These are phyloP conservation scores for Dinoponera quadriceps DNA, from an alignment of 1,140 invertebrate genomes.

Conservation along the genomic window DNA sequence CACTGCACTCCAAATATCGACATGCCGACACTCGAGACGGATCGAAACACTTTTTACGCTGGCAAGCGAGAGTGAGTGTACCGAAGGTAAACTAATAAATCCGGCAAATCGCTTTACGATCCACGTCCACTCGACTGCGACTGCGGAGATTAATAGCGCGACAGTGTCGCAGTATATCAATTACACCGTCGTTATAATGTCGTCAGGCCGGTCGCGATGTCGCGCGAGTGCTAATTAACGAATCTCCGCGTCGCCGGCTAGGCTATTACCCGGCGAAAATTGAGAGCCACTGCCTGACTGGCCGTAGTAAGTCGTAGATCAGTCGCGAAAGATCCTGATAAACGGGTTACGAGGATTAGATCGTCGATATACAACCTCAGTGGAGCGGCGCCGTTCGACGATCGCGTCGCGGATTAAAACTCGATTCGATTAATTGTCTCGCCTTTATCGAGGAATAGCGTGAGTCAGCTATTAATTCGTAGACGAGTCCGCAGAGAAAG, in stretches of 20 bases:
- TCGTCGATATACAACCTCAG: conserved; percentile 9
- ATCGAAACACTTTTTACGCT: conserved; percentile 45
- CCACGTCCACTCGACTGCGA: conserved; percentile 39
- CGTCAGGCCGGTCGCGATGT: conserved; percentile 54
- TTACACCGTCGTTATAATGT: conserved; percentile 64
- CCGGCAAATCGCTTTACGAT: conserved; percentile 62
- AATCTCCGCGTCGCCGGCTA: conserved; percentile 12
- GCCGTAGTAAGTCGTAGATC: conserved; percentile 10
- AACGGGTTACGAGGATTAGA: conserved; percentile 21
- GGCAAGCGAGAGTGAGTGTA: neutral
- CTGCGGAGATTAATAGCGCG: conserved; percentile 38
- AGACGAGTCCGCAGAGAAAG: neutral
- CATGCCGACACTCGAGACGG: conserved; percentile 50
- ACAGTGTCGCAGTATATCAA: conserved; percentile 58
- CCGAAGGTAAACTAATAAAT: conserved; percentile 64
- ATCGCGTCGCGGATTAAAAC: conserved; percentile 28
- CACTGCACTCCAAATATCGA: conserved; percentile 51
- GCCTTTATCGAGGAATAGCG: neutral
- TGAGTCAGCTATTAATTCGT: neutral
- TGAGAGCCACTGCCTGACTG: conserved; percentile 43
- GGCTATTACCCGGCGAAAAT: neutral
- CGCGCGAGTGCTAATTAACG: conserved; percentile 63
- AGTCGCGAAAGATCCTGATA: conserved; percentile 11
- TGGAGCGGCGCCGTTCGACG: neutral
- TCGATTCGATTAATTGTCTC: conserved; percentile 20